Base-by-base conservation (phyloP, 2,888 invertebrate genomes). In the Cancer borealis region DNA sequence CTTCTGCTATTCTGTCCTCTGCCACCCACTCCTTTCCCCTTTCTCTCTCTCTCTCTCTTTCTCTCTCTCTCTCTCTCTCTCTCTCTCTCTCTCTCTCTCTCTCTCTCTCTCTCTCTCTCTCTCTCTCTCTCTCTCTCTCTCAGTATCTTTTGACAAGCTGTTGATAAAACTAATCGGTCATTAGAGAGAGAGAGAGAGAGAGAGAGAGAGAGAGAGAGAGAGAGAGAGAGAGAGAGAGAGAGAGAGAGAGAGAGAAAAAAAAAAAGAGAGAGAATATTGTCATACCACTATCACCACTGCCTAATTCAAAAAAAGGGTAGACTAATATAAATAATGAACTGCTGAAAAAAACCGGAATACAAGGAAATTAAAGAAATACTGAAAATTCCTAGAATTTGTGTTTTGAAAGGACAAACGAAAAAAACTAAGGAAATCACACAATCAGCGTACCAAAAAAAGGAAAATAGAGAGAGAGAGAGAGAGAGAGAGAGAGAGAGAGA, bases 21-120 rank as follows among this genome's bases (percentile, higher is more conserved):
- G 14, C 54, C 49, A 4, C 47, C 54, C 89, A 12, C 89, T 46
- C 89, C 47, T 47, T 26, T 26, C 47, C n/a, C 14, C 26, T 45
- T 14, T 47, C 89, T 89, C 46, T 47, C 89, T 88, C 87, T 88
- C 88, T 88, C 88, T 88, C 88, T 79, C 73, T 79, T 26, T 79
- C 73, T 79, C 73, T 79, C 73, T 79, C 73, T 79, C 73, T 79
- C 73, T 79, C 73, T 79, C 73, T 79, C 73, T 79, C 39, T 84
- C 84, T 73, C 73, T 73, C 73, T 73, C 73, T 73, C 73, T 73
- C 73, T 73, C 73, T 73, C 73, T 73, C 73, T 73, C 73, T 73
- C 73, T 73, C 73, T 66, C 66, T 66, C 66, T 66, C 66, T 66
- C 66, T 66, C 66, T 54, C 54, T 54, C 54, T 54, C 54, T 54